Evolutionary conservation across 2,797 vertebrate genomes (phyloP), one percentile per base, ranked within the genome.

Genomic region (Acanthopagrus latus): DNA sequence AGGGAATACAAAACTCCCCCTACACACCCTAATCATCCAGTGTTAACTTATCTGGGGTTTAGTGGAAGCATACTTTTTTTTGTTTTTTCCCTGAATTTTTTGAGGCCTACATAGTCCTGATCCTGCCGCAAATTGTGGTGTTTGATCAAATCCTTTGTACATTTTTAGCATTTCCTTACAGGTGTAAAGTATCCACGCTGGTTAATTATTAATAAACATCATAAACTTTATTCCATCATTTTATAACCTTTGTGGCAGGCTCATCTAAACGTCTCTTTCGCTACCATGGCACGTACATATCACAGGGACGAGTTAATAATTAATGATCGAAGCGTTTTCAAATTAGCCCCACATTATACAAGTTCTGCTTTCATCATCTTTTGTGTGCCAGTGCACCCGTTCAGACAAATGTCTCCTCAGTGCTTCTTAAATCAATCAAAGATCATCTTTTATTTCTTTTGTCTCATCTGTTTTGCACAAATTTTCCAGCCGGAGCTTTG

Each of bases 241-340:
- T 86, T 79, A 87, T 58, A 57, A 77, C 82, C 71, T 75, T 50
- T 70, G 48, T 7, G 1, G 54, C n/a, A 21, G 74, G 43, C 52
- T 20, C 1, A 2, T 23, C 44, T 77, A 14, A 71, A 60, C 48
- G 69, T 86, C 71, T 87, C 84, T 86, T 67, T 25, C 76, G 81
- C 74, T 64, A 93, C 93, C 58, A 25, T 29, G 84, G 88, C 63
- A 94, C 89, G 87, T 63, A 57, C 66, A 72, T 78, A 81, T 87
- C 75, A 72, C 75, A 76, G 58, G 38, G 47, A 72, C 46, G 9
- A 46, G 78, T 93, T 91, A 92, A 93, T 92, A 64, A 92, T 93
- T 92, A 83, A 84, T 67, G 29, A 59, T n/a, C 17, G 57, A 33
- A 41, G 60, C 29, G 64, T 88, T 89, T 76, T 86, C 55, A 82